These are phyloP conservation scores for Zygaena filipendulae DNA, from an alignment of 2,888 invertebrate species.

Conservation along the genomic window DNA sequence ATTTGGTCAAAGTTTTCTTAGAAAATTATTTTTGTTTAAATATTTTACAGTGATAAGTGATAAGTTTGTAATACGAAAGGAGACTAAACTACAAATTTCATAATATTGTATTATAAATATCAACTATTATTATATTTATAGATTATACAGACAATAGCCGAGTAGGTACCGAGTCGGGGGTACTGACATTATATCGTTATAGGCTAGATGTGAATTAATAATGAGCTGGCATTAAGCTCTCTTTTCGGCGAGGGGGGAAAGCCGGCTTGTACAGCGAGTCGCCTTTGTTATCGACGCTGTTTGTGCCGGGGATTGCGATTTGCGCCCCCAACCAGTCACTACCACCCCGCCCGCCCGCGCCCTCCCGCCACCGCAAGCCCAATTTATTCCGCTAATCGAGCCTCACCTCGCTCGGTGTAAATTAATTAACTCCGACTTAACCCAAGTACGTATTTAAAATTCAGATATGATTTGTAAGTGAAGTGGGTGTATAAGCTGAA, in stretches of 20 bases:
- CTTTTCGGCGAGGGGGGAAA: conserved; percentile 21
- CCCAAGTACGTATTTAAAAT: conserved; percentile 35
- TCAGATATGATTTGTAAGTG: conserved; percentile 26
- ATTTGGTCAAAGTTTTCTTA: too few species aligned
- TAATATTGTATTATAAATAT: too few species aligned
- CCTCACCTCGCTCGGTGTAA: conserved; percentile 47
- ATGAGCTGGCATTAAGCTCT: conserved; percentile 59
- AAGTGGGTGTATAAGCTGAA: too few species aligned
- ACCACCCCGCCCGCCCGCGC: conserved; percentile 26
- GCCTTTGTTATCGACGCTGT: conserved; percentile 58
- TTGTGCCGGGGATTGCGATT: conserved; percentile 48
- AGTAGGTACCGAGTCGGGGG: too few species aligned
- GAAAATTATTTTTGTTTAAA: too few species aligned
- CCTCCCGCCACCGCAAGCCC: conserved; percentile 37
- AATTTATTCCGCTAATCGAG: conserved; percentile 63
- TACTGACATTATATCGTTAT: conserved; percentile 63
- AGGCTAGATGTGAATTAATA: conserved; percentile 58
- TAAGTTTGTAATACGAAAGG: too few species aligned
- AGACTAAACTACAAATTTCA: too few species aligned
- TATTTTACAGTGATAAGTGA: too few species aligned
- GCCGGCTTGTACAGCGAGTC: conserved; percentile 26
- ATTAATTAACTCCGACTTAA: conserved; percentile 57
- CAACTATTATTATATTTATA: too few species aligned
- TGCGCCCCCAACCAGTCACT: conserved; percentile 24
- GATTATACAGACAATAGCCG: too few species aligned